Base-by-base conservation (phyloP, 2,888 invertebrate genomes). In the Caenorhabditis afra region DNA sequence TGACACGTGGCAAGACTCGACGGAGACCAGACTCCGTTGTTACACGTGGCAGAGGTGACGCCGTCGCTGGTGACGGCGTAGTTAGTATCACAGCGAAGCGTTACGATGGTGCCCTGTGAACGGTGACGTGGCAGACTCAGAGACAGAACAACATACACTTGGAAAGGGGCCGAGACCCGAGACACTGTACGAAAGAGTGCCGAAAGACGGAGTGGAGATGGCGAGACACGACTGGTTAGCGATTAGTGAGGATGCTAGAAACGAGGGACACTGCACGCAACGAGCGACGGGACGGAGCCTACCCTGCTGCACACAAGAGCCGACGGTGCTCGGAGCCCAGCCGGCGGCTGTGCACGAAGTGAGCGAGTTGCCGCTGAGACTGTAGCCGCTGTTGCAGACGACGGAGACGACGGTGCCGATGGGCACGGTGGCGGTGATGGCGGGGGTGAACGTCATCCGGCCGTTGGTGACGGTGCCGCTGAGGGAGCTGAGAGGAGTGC, bases 361-460 rank as follows among this genome's bases (percentile, higher is more conserved):
- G 18, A 64, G 23, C 4, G 76, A 57, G 12, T 39, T 68, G n/a
- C 84, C 84, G n/a, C 29, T 47, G 0, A 79, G 44, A n/a, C 29
- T 53, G 53, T 71, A 81, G 16, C 85, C 85, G 39, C 66, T 62
- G 58, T 81, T 64, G 67, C 87, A 87, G 16, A 67, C 61, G 22
- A 87, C 59, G 23, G 59, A 78, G n/a, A 81, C 86, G 7, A 75
- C 50, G 12, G 85, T 77, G 18, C 86, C 87, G 11, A 82, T 16
- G 5, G 81, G 81, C 16, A 83, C 74, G 1, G 37, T 59, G 7
- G 79, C 39, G 10, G 59, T 61, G 16, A 79, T 39, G 12, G 73
- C 12, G 1, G 83, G 83, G n/a, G 68, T 61, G 59, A 81, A 83
- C 10, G 70, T 64, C 64, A 81, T 79, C 18, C 58, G 62, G 11